phyloP scores from a whole-genome alignment of 2,113 vertebrate species.

The Camelus dromedarius region DNA sequence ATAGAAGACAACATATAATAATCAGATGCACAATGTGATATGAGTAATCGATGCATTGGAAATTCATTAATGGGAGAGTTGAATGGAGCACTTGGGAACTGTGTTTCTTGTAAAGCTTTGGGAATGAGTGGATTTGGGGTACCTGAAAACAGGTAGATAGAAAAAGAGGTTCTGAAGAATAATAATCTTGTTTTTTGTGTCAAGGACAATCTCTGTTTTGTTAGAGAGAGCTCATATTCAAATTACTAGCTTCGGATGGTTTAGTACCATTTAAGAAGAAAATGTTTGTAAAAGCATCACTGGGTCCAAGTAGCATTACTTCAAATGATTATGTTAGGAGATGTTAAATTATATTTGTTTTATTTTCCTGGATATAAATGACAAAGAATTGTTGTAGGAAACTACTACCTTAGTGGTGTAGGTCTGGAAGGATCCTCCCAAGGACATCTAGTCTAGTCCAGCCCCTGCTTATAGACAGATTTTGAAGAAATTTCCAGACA shows the following conservation, averaged over 20 bases:
- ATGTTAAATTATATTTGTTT: slow-evolving; percentile 49
- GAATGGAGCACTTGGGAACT: not conserved
- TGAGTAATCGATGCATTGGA: not conserved
- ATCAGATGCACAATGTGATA: not conserved
- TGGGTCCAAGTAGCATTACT: slow-evolving; percentile 29
- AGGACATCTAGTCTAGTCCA: not conserved
- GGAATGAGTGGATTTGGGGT: not conserved
- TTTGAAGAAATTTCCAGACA: slow-evolving; percentile 68
- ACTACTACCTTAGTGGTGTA: not conserved
- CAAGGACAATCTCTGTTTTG: slow-evolving; percentile 4
- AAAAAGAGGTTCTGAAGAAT: slow-evolving; percentile 9
- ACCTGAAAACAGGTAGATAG: not conserved
- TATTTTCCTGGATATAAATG: slow-evolving; percentile 55
- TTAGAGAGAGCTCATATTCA: slow-evolving; percentile 23
- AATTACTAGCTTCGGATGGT: not conserved
- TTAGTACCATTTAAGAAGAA: slow-evolving; percentile 33
- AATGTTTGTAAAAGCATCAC: slow-evolving; percentile 47
- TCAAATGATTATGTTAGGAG: slow-evolving; percentile 36
- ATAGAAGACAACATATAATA: not conserved
- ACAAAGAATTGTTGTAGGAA: slow-evolving; percentile 50
- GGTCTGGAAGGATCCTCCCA: not conserved
- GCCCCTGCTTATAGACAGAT: slow-evolving; percentile 26
- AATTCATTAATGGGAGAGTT: not conserved
- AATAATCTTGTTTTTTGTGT: slow-evolving; percentile 9
- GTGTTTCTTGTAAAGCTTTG: slow-evolving; percentile 1